Percentiles rank a stretch among this genome's conserved stretches.
phyloP scores from a whole-genome alignment of 2,797 vertebrate species.

The Mallotus villosus region DNA sequence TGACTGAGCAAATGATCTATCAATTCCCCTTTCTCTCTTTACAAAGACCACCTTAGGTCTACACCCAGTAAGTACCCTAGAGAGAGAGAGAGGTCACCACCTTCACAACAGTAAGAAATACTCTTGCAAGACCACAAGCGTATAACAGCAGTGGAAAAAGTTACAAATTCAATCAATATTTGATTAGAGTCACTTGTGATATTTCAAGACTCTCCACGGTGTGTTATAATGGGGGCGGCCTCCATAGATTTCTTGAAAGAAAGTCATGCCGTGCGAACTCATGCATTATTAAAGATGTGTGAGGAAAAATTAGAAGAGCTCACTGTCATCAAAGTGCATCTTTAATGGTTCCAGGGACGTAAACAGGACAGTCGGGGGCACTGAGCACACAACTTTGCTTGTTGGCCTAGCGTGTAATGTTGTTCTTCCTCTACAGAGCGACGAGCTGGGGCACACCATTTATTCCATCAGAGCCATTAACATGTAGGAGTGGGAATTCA shows the following conservation, averaged over 20 bases:
- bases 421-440: conserved; percentile 43
- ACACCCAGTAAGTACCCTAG: conserved; percentile 10
- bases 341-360: conserved; percentile 56
- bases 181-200: conserved; percentile 60
- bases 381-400: conserved; percentile 31
- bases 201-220: conserved; percentile 40
- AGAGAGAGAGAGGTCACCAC: conserved; percentile 25
- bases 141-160: conserved; percentile 51
- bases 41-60: conserved; percentile 50
- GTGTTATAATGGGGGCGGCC: conserved; percentile 30
- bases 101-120: conserved; percentile 10
- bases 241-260: conserved; percentile 53
- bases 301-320: conserved; percentile 29
- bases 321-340: conserved; percentile 69
- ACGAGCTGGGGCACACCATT: conserved; percentile 37
- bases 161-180: conserved; percentile 67
- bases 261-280: conserved; percentile 50
- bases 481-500: conserved; percentile 71
- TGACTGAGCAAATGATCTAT: conserved; percentile 12
- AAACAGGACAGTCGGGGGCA: conserved; percentile 56
- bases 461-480: conserved; percentile 63
- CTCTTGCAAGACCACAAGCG: conserved; percentile 45
- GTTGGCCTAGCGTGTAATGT: conserved; percentile 30
- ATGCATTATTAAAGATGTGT: conserved; percentile 64
- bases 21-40: background rate